phyloP scores from a whole-genome alignment of 2,888 invertebrate species.

The Acleris cristana region DNA sequence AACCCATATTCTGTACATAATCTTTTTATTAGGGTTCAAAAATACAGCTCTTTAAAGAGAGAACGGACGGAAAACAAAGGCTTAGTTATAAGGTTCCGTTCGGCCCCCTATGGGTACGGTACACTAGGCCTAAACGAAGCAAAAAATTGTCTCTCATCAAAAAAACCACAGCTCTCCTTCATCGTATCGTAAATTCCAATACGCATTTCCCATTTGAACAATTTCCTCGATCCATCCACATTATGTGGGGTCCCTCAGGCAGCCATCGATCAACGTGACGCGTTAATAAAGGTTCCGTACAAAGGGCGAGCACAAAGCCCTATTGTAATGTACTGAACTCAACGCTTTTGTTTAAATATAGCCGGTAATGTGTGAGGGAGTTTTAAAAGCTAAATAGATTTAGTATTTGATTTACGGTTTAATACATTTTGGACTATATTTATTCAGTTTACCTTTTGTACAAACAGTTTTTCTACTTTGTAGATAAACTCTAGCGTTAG shows the following conservation, averaged over 20 bases:
- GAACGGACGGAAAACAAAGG: no score
- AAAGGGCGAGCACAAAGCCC: conserved; percentile 18
- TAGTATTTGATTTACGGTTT: not conserved
- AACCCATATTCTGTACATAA: no score
- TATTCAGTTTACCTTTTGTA: not conserved
- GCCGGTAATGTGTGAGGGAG: not conserved
- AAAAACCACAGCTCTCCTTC: no score
- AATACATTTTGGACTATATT: not conserved
- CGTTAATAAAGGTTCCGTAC: conserved; percentile 33
- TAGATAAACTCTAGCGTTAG: no score
- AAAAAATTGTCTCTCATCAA: not conserved
- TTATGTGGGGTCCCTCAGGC: not conserved
- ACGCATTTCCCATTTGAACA: conserved; percentile 1
- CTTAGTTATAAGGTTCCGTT: no score
- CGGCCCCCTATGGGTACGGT: no score
- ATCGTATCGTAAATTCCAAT: not conserved
- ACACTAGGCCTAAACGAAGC: not conserved
- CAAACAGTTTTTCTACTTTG: no score
- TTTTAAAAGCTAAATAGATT: not conserved
- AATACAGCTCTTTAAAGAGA: no score
- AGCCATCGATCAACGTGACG: conserved; percentile 24
- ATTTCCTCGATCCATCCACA: not conserved
- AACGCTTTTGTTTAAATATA: conserved; percentile 22
- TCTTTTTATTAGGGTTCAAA: no score
- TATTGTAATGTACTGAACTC: conserved; percentile 27